These are phyloP conservation scores for Ichneumoninae sp. DNA, from an alignment of 2,888 invertebrate genomes.

Conservation along the genomic window DNA sequence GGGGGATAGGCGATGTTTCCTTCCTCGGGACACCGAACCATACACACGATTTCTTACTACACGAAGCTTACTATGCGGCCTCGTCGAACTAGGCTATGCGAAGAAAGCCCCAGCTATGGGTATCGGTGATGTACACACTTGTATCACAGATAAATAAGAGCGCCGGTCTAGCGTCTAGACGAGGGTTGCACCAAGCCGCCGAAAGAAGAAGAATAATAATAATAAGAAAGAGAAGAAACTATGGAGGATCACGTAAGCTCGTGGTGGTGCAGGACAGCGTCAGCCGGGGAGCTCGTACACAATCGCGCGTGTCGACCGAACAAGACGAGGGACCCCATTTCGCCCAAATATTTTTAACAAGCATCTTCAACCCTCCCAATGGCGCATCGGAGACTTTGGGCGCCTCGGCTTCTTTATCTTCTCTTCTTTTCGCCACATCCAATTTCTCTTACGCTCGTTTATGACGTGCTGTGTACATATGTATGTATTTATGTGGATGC, in stretches of 20 bases:
- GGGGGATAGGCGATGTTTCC: slow-evolving; percentile 49
- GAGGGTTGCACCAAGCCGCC: slow-evolving; percentile 45
- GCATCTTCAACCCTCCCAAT: slow-evolving; percentile 47
- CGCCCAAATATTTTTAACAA: slow-evolving; percentile 72
- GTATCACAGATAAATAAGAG: slow-evolving; percentile 49
- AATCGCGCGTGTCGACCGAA: slow-evolving; percentile 54
- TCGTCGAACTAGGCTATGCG: slow-evolving; percentile 48
- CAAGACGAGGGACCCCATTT: slow-evolving; percentile 62
- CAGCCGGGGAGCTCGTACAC: slow-evolving; percentile 26
- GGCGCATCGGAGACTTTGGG: slow-evolving; percentile 44
- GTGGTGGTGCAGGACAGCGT: slow-evolving; percentile 49
- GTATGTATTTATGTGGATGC: background rate
- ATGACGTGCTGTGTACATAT: background rate
- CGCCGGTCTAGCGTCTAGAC: slow-evolving; percentile 59
- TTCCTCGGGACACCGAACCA: slow-evolving; percentile 32
- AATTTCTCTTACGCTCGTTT: slow-evolving; percentile 10
- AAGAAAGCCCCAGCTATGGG: background rate
- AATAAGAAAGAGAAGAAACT: slow-evolving; percentile 30
- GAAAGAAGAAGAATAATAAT: slow-evolving; percentile 27
- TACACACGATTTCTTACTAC: slow-evolving; percentile 1
- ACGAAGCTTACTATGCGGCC: slow-evolving; percentile 25
- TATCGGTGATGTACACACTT: background rate
- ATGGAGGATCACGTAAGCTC: slow-evolving; percentile 17
- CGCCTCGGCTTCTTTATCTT: slow-evolving; percentile 9
- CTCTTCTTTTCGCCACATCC: background rate